These are phyloP conservation scores for Sinodicranocentrus sp. DNA, from an alignment of 2,888 invertebrate species.

Conservation along the genomic window DNA sequence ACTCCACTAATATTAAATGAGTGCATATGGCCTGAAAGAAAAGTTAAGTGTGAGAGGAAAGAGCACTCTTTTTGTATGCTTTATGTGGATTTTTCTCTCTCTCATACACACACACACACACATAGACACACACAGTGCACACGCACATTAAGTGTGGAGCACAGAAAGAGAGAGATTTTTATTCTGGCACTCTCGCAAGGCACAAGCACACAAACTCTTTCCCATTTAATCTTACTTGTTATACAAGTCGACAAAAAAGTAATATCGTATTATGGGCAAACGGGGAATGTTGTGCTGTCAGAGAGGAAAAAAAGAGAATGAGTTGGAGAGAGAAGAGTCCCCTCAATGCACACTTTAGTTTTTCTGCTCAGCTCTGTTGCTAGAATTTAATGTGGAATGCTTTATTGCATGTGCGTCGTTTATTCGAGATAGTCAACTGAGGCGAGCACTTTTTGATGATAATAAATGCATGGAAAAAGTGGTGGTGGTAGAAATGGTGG, in stretches of 20 bases:
- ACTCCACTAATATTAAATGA: conserved; percentile 9
- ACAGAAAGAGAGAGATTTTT: not conserved
- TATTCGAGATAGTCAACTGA: not conserved
- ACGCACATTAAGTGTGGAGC: not conserved
- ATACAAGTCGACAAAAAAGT: conserved; percentile 30
- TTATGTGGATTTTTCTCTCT: not conserved
- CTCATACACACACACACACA: not conserved
- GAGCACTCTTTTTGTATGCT: conserved; percentile 25
- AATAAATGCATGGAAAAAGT: conserved; percentile 30
- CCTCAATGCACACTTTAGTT: conserved; percentile 14
- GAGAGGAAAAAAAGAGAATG: conserved; percentile 11
- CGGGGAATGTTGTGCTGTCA: conserved; percentile 45
- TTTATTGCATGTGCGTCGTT: not conserved
- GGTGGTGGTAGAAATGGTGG: conserved; percentile 21
- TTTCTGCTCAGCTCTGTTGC: not conserved
- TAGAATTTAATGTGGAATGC: conserved; percentile 18
- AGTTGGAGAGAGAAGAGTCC: conserved; percentile 39
- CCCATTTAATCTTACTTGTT: conserved; percentile 56
- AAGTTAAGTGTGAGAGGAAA: conserved; percentile 43
- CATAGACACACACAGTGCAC: not conserved
- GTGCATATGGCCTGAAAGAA: conserved; percentile 43
- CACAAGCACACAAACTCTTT: conserved; percentile 27
- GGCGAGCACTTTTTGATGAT: conserved; percentile 15
- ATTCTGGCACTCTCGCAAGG: conserved; percentile 34
- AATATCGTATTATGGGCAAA: conserved; percentile 53